Conservation (phyloP, 2,888 invertebrate species). For the Pollenia angustigena region DNA sequence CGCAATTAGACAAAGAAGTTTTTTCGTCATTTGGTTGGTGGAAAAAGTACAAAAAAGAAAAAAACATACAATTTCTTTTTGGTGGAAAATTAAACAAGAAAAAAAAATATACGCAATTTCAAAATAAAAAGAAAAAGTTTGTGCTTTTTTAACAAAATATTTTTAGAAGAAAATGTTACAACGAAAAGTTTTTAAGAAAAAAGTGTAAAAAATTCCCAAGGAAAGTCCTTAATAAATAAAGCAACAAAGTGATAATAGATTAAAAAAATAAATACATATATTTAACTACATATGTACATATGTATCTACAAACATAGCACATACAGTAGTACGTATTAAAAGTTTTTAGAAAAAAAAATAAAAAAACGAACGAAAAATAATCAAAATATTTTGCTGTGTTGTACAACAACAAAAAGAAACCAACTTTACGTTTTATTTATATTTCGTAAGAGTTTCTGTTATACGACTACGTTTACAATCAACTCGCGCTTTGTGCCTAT, state of each 20-base stretch:
- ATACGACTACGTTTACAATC: slow-evolving; percentile 41
- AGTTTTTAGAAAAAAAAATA: slow-evolving; percentile 23
- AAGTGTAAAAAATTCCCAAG: not conserved
- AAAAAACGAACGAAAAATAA: slow-evolving; percentile 48
- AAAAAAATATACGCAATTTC: slow-evolving; percentile 41
- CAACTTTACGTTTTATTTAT: slow-evolving; percentile 33
- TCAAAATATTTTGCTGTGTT: slow-evolving; percentile 74
- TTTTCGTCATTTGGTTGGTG: slow-evolving; percentile 43
- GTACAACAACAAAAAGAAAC: slow-evolving; percentile 64
- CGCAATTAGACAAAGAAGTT: slow-evolving; percentile 73
- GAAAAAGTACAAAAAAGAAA: slow-evolving; percentile 44
- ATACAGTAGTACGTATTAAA: slow-evolving; percentile 12
- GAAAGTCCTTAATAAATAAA: slow-evolving; percentile 30
- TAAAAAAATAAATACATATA: slow-evolving; percentile 1
- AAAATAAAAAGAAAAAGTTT: not conserved
- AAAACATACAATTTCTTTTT: slow-evolving; percentile 16
- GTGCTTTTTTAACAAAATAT: slow-evolving; percentile 1
- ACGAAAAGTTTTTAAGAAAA: slow-evolving; percentile 10
- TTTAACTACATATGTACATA: not conserved
- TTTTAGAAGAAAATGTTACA: slow-evolving; percentile 4
- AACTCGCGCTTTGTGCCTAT: slow-evolving; percentile 58
- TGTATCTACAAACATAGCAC: not conserved
- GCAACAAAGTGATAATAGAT: slow-evolving; percentile 24
- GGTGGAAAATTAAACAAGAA: slow-evolving; percentile 8
- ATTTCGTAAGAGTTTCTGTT: slow-evolving; percentile 51